Base-by-base conservation (phyloP, 2,888 invertebrate species). In the Pocota personata region DNA sequence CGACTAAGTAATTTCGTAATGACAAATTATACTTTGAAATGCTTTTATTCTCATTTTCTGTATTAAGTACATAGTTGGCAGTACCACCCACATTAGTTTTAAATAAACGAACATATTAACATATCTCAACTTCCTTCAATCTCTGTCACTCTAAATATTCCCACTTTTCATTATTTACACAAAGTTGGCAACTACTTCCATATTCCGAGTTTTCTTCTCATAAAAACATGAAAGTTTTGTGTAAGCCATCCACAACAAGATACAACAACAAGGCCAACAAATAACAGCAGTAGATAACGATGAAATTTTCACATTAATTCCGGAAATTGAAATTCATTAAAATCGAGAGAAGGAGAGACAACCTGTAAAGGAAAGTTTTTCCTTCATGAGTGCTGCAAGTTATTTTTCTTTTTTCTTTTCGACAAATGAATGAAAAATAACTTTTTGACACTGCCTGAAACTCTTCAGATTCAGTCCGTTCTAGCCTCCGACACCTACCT, bases 311-410 rank as follows among this genome's bases (percentile, higher is more conserved):
- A 57, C 73, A 83, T 80, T 84, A 80, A 76, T 84, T 80, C 58
- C 50, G 50, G 75, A 84, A 84, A 84, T 84, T 80, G 69, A 80
- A 84, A 84, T 84, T 84, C 84, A 84, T 84, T 84, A 84, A 76
- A 80, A 80, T 80, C 50, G 16, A 19, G 57, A 14, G 6, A 37
- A 27, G 35, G 55, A 40, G 10, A 46, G 21, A 52, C 79, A 80
- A 75, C 79, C 69, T 75, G 84, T 58, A 60, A 58, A 12, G 16
- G n/a, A 76, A 80, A 84, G 43, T 80, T 84, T 24, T 16, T 69
- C 84, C 71, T 71, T 43, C 71, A 64, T 66, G 57, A 64, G 64
- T 48, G 52, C 32, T 60, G 14, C 46, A 43, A 24, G 52, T 40
- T 48, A 57, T 37, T 48, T n/a, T 16, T 24, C 12, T 32, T 21